Evolutionary conservation across 2,113 vertebrate genomes (phyloP), one percentile per base, ranked within the genome.

Genomic region (Miniopterus natalensis): DNA sequence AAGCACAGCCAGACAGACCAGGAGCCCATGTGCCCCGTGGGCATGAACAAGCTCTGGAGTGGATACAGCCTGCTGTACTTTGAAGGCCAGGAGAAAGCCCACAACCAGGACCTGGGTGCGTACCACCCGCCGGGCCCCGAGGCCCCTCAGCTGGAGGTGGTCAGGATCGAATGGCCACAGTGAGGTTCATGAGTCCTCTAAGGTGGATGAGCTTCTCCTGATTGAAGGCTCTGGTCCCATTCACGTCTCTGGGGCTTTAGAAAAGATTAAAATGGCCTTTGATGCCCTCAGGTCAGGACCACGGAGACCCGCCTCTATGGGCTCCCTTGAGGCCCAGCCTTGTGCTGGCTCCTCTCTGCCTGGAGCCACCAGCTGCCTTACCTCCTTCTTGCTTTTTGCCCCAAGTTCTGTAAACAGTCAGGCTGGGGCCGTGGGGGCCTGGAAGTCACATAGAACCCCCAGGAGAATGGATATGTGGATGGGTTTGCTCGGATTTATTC

Each of bases 61-160:
- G 99, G 99, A 2, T 99, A 99, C 99, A 99, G 99, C 97, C 98
- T 99, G 31, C 98, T 99, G 40, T 99, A 99, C 96, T 98, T 99
- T 0, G 99, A 99, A 96, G 99, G 99, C 61, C 99, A 99, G 96
- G 99, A 99, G 89, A 99, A 99, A 96, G 99, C 99, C 57, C 99
- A 99, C 98, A 99, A 99, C 98, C 99, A 99, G 98, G 99, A 99
- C 95, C 98, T 99, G 21, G 99, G 99, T 99, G 98, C 11, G 99
- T 98, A 31, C 23, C 6, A 8, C n/a, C 71, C 0, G 0, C 25
- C 3, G 0, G 27, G 42, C 36, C 4, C 18, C 1, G 0, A 2
- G 25, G 14, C 80, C 51, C 13, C 77, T 75, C 73, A 6, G 6
- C 18, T 6, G 2, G 0, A 18, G 31, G 71, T 5, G 42, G n/a